Conservation (phyloP, 2,113 vertebrate species). For the Halichoeres trimaculatus region DNA sequence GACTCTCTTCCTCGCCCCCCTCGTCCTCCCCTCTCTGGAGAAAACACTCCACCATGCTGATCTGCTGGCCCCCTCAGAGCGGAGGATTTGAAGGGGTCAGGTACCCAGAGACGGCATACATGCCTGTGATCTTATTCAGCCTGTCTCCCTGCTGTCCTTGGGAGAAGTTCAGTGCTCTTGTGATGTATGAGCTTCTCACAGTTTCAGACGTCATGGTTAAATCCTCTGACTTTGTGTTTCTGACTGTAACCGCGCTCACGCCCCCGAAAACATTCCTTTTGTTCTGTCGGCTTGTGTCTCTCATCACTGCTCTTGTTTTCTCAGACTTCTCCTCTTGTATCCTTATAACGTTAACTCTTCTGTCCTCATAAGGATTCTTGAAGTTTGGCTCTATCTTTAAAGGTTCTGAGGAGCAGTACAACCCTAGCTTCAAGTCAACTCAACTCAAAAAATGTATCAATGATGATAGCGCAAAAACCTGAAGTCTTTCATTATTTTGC, state of each 20-base stretch:
- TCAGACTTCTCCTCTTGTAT: neutral
- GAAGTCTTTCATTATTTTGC: no score
- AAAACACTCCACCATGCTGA: slow-evolving; percentile 25
- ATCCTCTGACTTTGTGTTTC: slow-evolving; percentile 59
- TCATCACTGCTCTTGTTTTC: neutral
- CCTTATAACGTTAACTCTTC: neutral
- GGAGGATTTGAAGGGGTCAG: slow-evolving; percentile 7
- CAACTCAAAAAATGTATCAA: no score
- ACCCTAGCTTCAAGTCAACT: no score
- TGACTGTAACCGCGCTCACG: slow-evolving; percentile 40
- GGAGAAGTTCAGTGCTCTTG: slow-evolving; percentile 31
- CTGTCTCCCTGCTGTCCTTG: slow-evolving; percentile 68
- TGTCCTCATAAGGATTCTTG: no score
- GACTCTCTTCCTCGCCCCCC: neutral
- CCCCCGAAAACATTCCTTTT: slow-evolving; percentile 50
- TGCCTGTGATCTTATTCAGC: slow-evolving; percentile 39
- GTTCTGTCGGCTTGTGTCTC: slow-evolving; percentile 24
- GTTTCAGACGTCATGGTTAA: slow-evolving; percentile 59
- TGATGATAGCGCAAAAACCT: no score
- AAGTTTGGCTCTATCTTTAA: no score
- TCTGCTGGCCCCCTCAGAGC: neutral
- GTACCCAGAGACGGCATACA: slow-evolving; percentile 37
- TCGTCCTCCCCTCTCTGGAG: slow-evolving; percentile 31
- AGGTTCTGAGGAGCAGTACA: no score
- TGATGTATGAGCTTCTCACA: slow-evolving; percentile 68